Evolutionary conservation across 1,140 invertebrate species (phyloP).

Genomic region (Drosophila truncata): DNA sequence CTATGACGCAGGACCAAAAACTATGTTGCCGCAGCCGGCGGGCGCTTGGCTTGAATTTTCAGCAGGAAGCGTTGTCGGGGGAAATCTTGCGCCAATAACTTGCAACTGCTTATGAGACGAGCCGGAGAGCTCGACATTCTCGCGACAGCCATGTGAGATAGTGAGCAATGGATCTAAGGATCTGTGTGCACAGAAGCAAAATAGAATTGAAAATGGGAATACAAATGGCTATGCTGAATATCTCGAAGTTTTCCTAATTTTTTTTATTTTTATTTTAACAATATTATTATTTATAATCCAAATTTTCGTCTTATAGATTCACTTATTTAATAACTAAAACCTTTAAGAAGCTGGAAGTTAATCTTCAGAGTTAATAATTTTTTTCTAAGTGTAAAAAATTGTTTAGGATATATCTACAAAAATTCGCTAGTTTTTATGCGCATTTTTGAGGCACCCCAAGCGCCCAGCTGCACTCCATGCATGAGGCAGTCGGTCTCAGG

Average conservation of each 20-base stretch:
- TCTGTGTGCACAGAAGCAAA: constrained; percentile 9
- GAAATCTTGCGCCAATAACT: constrained; percentile 79
- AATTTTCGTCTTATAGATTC: not conserved
- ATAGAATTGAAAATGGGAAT: not conserved
- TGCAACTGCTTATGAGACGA: constrained; percentile 79
- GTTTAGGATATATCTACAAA: constrained; percentile 36
- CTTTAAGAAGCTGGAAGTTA: too few relatives aligned
- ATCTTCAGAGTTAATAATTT: not conserved
- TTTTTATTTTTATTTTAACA: too few relatives aligned
- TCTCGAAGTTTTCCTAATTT: accelerated
- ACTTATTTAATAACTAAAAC: not conserved
- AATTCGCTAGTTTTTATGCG: constrained; percentile 54
- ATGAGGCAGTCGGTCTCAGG: constrained; percentile 12
- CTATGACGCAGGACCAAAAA: constrained; percentile 51
- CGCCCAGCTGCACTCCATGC: constrained; percentile 29
- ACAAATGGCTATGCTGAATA: not conserved
- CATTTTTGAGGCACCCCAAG: constrained; percentile 50
- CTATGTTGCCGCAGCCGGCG: constrained; percentile 56
- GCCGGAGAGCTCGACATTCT: constrained; percentile 8
- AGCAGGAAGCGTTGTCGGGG: constrained; percentile 51
- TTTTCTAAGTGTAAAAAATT: constrained; percentile 1
- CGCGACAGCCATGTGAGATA: constrained; percentile 44
- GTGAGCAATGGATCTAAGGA: constrained; percentile 19
- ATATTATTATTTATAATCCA: not conserved
- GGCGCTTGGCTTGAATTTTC: constrained; percentile 65